A percentile compares a stretch with the other conserved stretches of the same genome.
phyloP scores from a whole-genome alignment of 2,888 invertebrate genomes.

The Euzetes globulus region DNA sequence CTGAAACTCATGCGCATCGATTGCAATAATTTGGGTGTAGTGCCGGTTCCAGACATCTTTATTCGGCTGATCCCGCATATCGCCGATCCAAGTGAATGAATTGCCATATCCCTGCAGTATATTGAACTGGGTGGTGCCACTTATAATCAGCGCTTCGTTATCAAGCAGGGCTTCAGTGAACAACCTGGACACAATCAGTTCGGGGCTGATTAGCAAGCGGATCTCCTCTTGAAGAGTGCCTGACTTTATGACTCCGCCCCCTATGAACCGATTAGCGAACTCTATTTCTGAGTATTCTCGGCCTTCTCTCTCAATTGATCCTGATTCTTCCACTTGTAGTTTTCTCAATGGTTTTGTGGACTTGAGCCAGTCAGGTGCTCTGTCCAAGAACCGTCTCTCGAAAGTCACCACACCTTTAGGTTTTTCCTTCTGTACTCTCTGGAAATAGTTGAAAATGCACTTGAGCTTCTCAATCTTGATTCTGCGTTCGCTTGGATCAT shows the following conservation, averaged over 20 bases:
- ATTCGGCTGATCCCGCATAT: neutral
- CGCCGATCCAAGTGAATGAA: neutral
- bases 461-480: conserved; percentile 68
- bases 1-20: no score
- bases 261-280: conserved; percentile 86
- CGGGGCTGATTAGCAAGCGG: conserved; percentile 89
- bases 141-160: conserved; percentile 74
- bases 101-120: conserved; percentile 58
- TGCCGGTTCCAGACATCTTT: no score
- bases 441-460: conserved; percentile 80
- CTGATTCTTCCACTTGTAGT: conserved; percentile 63
- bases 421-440: conserved; percentile 1
- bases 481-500: conserved; percentile 48
- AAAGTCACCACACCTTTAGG: conserved; percentile 75
- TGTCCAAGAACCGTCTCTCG: conserved; percentile 59
- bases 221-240: conserved; percentile 98
- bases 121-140: conserved; percentile 72
- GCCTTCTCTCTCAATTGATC: conserved; percentile 77
- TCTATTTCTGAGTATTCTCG: conserved; percentile 77
- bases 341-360: conserved; percentile 55
- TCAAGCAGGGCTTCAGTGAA: conserved; percentile 71
- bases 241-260: conserved; percentile 79
- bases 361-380: conserved; percentile 58
- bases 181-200: conserved; percentile 74
- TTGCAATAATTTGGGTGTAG: no score